A percentile compares a stretch with the other conserved stretches of the same genome.
Conservation (phyloP, 1,140 invertebrate genomes). For the Parasteatoda tepidariorum region DNA sequence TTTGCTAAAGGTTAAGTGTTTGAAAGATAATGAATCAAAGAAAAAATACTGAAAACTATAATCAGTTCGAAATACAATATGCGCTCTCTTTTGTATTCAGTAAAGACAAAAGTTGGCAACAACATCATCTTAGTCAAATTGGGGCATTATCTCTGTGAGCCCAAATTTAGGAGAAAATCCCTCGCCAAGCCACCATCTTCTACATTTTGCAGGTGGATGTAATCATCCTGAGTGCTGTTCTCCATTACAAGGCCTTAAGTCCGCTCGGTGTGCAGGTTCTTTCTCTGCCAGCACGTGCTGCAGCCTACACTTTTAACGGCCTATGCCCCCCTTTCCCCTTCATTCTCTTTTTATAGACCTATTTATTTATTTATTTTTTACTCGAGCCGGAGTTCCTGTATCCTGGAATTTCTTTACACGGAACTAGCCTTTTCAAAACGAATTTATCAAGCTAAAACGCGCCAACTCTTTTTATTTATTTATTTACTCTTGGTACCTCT, state of each 20-base stretch:
- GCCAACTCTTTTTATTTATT: neutral
- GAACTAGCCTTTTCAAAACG: slow-evolving; percentile 13
- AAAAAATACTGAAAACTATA: no score
- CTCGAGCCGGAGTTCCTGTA: neutral
- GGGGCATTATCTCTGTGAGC: no score
- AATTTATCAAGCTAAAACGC: slow-evolving; percentile 33
- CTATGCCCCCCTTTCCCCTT: neutral
- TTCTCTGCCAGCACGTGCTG: neutral
- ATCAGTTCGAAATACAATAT: no score
- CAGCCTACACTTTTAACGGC: neutral
- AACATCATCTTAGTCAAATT: no score
- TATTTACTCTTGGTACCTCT: neutral
- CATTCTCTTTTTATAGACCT: neutral
- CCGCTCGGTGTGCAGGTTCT: neutral
- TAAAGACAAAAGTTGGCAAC: no score
- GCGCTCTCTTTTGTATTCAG: no score
- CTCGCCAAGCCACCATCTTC: neutral
- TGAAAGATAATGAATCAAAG: no score
- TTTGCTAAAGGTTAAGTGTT: no score
- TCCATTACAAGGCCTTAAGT: slow-evolving; percentile 20
- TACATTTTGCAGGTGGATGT: slow-evolving; percentile 49
- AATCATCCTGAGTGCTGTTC: slow-evolving; percentile 47
- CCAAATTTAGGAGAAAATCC: slow-evolving; percentile 10
- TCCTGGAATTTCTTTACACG: neutral
- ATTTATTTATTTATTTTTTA: slow-evolving; percentile 37